phyloP scores from a whole-genome alignment of 2,797 vertebrate genomes.

The Catamblyrhynchus diadema region DNA sequence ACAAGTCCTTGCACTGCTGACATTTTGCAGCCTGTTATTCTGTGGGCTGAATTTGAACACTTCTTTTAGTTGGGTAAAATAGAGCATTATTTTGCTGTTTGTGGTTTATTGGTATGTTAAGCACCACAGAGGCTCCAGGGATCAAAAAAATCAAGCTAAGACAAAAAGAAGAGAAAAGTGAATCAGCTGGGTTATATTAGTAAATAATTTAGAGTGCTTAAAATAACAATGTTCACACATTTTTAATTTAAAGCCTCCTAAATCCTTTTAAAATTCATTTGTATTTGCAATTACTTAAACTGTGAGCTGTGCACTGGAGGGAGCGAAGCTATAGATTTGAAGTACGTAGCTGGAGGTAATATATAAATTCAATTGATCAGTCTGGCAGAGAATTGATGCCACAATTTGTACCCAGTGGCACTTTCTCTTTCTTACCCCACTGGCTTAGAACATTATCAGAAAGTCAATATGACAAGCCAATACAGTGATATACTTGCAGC shows the following conservation, averaged over 20 bases:
- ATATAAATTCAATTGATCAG: conserved; percentile 84
- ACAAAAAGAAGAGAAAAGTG: conserved; percentile 3
- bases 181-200: conserved; percentile 61
- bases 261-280: conserved; percentile 76
- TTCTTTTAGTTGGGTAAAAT: neutral
- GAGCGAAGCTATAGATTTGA: conserved; percentile 78
- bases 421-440: conserved; percentile 78
- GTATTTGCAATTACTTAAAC: conserved; percentile 76
- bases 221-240: conserved; percentile 73
- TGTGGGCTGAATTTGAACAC: neutral
- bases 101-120: neutral
- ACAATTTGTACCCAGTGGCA: conserved; percentile 78
- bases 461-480: conserved; percentile 81
- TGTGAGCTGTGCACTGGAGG: conserved; percentile 64
- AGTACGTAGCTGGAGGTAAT: conserved; percentile 79
- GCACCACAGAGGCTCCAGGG: neutral
- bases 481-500: conserved; percentile 74
- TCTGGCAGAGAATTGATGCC: conserved; percentile 83
- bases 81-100: neutral
- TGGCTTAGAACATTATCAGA: conserved; percentile 83
- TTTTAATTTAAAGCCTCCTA: conserved; percentile 76
- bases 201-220: conserved; percentile 74
- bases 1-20: neutral
- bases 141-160: conserved; percentile 33
- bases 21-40: neutral